Evolutionary conservation across 2,888 invertebrate genomes (phyloP).

Genomic region (Lagria hirta): DNA sequence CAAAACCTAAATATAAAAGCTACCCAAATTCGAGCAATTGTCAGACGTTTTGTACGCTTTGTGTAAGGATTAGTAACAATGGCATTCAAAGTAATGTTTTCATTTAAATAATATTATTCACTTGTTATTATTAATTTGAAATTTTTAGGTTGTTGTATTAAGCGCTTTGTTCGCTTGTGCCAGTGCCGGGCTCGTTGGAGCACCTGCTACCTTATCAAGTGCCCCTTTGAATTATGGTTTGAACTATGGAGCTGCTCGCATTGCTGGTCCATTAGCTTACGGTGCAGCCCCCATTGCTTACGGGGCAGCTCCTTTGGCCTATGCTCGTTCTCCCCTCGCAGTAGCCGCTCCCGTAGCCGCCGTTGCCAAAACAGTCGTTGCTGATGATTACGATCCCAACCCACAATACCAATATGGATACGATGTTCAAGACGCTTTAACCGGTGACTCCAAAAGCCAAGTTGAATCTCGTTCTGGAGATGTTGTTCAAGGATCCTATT

Average conservation of each 20-base stretch:
- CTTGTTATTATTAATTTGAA: slow-evolving; percentile 4
- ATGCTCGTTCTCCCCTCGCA: too few species aligned
- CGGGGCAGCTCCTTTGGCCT: too few species aligned
- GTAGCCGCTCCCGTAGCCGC: slow-evolving; percentile 37
- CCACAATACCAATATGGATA: slow-evolving; percentile 5
- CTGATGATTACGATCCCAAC: too few species aligned
- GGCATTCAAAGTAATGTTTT: slow-evolving; percentile 23
- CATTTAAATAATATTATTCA: slow-evolving; percentile 7
- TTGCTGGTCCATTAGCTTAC: slow-evolving; percentile 13
- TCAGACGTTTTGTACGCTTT: too few species aligned
- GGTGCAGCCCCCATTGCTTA: slow-evolving; percentile 31
- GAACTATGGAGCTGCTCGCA: slow-evolving; percentile 28
- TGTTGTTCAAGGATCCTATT: slow-evolving; percentile 7
- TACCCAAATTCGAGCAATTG: too few species aligned
- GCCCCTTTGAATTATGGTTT: slow-evolving; percentile 26
- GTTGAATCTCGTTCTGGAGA: slow-evolving; percentile 4
- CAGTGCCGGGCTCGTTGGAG: slow-evolving; percentile 31
- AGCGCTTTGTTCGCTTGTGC: slow-evolving; percentile 39
- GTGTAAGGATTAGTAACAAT: slow-evolving; percentile 19
- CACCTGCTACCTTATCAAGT: slow-evolving; percentile 24
- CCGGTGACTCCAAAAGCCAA: slow-evolving; percentile 8
- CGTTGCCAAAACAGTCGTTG: slow-evolving; percentile 24
- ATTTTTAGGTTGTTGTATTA: slow-evolving; percentile 37
- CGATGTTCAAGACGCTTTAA: slow-evolving; percentile 6
- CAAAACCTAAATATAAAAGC: slow-evolving; percentile 22